Percentiles rank a stretch among this genome's conserved stretches.
Evolutionary conservation across 2,113 vertebrate genomes (phyloP).

Genomic region (Taxidea taxus): DNA sequence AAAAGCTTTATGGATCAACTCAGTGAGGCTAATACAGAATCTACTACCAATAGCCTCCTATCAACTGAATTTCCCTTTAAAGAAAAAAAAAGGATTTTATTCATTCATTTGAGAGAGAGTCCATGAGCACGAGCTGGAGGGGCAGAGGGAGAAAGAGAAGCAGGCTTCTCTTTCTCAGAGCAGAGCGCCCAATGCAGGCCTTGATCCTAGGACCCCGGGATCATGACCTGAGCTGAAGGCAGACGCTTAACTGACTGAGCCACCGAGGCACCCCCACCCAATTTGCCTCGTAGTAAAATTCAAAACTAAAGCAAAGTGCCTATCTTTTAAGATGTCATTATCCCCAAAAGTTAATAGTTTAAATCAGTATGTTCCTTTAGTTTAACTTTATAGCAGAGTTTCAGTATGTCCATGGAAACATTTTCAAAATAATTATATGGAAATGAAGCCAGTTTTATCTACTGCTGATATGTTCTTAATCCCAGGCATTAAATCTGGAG

Average conservation of each 20-base stretch:
- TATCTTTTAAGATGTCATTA: not conserved
- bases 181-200: not conserved
- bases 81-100: not conserved
- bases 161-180: not conserved
- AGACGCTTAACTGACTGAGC: not conserved
- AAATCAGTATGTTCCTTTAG: not conserved
- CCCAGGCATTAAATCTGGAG: conserved; percentile 1
- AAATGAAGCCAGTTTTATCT: conserved; percentile 15
- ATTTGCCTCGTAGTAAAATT: not conserved
- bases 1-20: not conserved
- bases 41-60: not conserved
- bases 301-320: not conserved
- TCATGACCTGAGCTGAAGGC: not conserved
- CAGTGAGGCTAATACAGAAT: not conserved
- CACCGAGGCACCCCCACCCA: not conserved
- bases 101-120: not conserved
- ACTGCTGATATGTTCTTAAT: not conserved
- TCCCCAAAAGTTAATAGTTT: not conserved
- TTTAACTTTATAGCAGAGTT: not conserved
- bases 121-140: too few relatives aligned
- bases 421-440: not conserved
- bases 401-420: not conserved
- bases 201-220: not conserved
- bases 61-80: not conserved
- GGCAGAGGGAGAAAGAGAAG: not conserved